Evolutionary conservation across 2,797 vertebrate species (phyloP), one percentile per base, ranked within the genome.

Genomic region (Aplochiton taeniatus): DNA sequence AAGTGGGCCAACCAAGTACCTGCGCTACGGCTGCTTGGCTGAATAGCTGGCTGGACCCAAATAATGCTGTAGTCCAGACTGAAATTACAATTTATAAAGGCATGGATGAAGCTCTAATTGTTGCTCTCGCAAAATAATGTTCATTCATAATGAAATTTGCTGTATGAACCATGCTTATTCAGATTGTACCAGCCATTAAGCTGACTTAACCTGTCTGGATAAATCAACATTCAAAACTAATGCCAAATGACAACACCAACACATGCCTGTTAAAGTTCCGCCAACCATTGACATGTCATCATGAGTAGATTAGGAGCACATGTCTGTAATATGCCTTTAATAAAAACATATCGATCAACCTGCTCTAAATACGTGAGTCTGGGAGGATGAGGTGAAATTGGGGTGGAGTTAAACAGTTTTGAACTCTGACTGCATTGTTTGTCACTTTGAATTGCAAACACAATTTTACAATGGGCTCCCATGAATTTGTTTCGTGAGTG

Each of bases 61-160:
- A 76, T 78, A 16, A 77, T 62, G 64, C 56, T 65, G 41, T 46
- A 77, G 65, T 60, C 65, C 65, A 56, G 57, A 55, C 71, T 53
- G 74, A 54, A 6, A 31, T 6, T 31, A 31, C 31, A 31, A 6
- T 31, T 3, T 6, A 31, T 31, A 2, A 31, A 31, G 2, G 31
- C 31, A 31, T 31, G 31, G 31, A 31, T 31, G 31, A 31, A 31
- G 31, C 31, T 31, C 31, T 31, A 31, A 31, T 31, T 6, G 3
- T 31, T 2, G 31, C 31, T 31, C 3, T 31, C 31, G 31, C 2
- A 3, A 31, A 31, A 31, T 6, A 31, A 31, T 31, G 31, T 31
- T 31, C 31, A 31, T 31, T 31, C 31, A 31, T 31, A 31, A 31
- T 31, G 31, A 31, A 31, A 31, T 6, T 2, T 31, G 31, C n/a